A percentile compares a stretch with the other conserved stretches of the same genome.
Evolutionary conservation across 2,113 vertebrate genomes (phyloP).

Genomic region (Tetrao urogallus): DNA sequence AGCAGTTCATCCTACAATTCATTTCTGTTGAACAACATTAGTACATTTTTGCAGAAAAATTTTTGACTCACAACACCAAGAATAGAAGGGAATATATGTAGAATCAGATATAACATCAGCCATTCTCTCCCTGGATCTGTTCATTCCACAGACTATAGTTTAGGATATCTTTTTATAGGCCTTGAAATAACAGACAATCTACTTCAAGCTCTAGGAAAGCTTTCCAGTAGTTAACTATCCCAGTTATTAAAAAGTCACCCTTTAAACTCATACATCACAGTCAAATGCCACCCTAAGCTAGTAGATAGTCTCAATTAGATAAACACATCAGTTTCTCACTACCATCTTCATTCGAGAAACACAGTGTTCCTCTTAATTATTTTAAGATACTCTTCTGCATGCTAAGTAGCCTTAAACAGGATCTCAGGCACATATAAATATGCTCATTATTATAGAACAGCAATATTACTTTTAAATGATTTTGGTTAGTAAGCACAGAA

Average conservation of each 20-base stretch:
- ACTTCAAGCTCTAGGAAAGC: background rate
- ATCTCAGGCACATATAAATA: background rate
- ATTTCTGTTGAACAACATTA: background rate
- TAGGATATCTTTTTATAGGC: background rate
- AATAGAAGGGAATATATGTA: background rate
- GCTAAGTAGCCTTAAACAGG: background rate
- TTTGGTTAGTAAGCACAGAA: background rate
- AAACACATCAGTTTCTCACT: background rate
- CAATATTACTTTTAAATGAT: background rate
- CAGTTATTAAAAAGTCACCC: background rate
- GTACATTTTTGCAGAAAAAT: background rate
- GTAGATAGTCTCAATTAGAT: background rate
- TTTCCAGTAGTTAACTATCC: background rate
- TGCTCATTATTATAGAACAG: background rate
- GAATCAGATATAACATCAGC: background rate
- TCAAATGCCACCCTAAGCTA: background rate
- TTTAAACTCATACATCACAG: background rate
- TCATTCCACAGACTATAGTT: background rate
- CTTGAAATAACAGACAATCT: background rate
- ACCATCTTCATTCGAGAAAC: conserved; percentile 13
- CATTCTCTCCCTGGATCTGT: background rate
- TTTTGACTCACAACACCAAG: background rate
- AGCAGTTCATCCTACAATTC: background rate
- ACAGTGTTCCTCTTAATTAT: background rate
- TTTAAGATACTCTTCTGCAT: background rate